phyloP scores from a whole-genome alignment of 2,888 invertebrate species.

The Iphiclides podalirius region DNA sequence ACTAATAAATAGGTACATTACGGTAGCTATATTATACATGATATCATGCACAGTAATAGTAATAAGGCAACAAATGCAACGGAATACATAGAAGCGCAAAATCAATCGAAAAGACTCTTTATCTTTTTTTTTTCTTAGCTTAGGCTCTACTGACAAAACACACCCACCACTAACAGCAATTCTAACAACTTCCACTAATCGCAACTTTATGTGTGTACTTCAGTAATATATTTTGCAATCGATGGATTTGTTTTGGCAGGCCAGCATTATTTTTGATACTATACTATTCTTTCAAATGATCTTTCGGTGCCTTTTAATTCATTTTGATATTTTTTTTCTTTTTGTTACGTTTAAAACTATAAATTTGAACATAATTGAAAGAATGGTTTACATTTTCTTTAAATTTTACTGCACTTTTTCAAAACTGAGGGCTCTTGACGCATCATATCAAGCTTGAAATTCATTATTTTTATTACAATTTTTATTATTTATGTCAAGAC shows the following conservation, averaged over 20 bases:
- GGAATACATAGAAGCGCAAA: constrained; percentile 43
- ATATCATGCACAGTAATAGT: constrained; percentile 51
- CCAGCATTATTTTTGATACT: constrained; percentile 59
- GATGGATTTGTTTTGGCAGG: constrained; percentile 70
- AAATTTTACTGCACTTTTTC: constrained; percentile 75
- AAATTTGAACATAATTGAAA: constrained; percentile 46
- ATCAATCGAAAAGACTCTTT: constrained; percentile 50
- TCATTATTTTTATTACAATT: constrained; percentile 21
- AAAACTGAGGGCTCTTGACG: constrained; percentile 66
- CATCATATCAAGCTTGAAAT: constrained; percentile 24
- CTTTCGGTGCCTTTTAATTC: too few relatives aligned
- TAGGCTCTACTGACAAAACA: constrained; percentile 74
- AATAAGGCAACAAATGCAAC: constrained; percentile 44
- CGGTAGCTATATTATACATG: constrained; percentile 43
- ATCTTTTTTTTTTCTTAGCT: constrained; percentile 69
- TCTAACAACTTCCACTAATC: constrained; percentile 30
- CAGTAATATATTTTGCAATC: constrained; percentile 28
- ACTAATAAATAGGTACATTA: constrained; percentile 47
- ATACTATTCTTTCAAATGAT: constrained; percentile 55
- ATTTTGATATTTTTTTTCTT: too few relatives aligned
- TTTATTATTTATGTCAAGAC: constrained; percentile 56
- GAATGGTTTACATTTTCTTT: constrained; percentile 62
- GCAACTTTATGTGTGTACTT: constrained; percentile 29
- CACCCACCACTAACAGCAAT: constrained; percentile 38
- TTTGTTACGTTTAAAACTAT: too few relatives aligned